Base-by-base conservation (phyloP, 1,140 invertebrate species). In the Orussus abietinus region DNA sequence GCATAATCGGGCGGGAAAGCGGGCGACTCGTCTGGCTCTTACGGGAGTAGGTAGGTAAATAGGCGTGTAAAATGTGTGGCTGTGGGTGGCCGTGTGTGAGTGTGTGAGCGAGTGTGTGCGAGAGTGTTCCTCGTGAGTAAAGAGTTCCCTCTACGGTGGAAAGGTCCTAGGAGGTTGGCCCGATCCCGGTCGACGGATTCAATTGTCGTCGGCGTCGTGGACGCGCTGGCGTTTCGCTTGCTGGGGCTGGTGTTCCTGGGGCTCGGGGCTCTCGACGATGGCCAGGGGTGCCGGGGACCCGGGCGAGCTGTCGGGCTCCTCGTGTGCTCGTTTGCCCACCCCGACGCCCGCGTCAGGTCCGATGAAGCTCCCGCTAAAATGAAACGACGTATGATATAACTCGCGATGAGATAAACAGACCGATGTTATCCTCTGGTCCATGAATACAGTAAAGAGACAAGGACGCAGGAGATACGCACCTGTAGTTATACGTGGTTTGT, bases 401-500 rank as follows among this genome's bases (percentile, higher is more conserved):
- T n/a, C n/a, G n/a, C n/a, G n/a, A n/a, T n/a, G n/a, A n/a, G n/a
- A 13, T 32, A 9, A 9, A 32, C 14, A 32, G 14, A 25, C 6
- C 22, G 22, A 25, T 25, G n/a, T n/a, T 7, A 7, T 25, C 22
- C 6, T 7, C 6, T n/a, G 6, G 22, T n/a, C 6, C 22, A 7
- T n/a, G 22, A n/a, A 6, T n/a, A 25, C 22, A 6, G n/a, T 25
- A 25, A 25, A n/a, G 22, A 7, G 33, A 35, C 7, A 28, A 11
- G 5, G 13, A 30, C 6, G 18, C n/a, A 22, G 12, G 19, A 44
- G 18, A 20, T 34, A 28, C 21, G 2, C 59, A 75, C 72, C 71
- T 74, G 59, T 75, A 74, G 57, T 75, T 75, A 62, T 74, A 75
- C 31, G 68, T 66, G 43, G 74, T 73, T 70, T 75, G 74, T 70